Conservation (phyloP, 2,113 vertebrate genomes). For the Trematomus loennbergii region DNA sequence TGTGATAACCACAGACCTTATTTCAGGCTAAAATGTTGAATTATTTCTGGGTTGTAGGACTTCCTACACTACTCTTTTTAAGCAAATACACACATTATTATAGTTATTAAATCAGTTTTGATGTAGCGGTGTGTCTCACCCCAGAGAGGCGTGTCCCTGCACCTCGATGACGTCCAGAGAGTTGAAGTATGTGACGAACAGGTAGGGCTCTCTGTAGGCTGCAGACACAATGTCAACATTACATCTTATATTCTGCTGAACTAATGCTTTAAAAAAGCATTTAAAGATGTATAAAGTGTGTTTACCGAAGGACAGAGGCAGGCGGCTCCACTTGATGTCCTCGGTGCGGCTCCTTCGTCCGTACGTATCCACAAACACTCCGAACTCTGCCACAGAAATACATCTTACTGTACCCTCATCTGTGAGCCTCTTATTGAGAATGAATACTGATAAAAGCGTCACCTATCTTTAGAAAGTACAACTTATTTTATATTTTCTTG, state of each 20-base stretch:
- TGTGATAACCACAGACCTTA: too few species aligned
- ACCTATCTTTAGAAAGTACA: too few species aligned
- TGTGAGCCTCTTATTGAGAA: too few species aligned
- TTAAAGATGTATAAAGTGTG: not conserved
- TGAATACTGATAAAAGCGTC: too few species aligned
- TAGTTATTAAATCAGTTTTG: too few species aligned
- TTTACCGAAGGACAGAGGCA: conserved; percentile 96
- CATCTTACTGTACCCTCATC: not conserved
- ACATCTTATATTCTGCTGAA: too few species aligned
- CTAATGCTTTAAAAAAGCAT: not conserved
- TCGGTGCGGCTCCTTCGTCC: conserved; percentile 95
- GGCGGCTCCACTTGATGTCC: conserved; percentile 96
- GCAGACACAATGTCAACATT: not conserved
- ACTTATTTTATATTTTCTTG: too few species aligned
- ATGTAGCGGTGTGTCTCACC: conserved; percentile 89
- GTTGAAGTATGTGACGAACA: conserved; percentile 99
- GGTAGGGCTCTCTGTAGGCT: conserved; percentile 98
- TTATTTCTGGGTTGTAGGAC: too few species aligned
- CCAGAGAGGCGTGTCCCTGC: conserved; percentile 91
- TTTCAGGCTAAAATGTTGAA: too few species aligned
- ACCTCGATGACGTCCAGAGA: conserved; percentile 98
- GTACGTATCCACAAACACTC: conserved; percentile 96
- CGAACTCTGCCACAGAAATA: conserved; percentile 88
- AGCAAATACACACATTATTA: too few species aligned
- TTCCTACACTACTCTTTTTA: too few species aligned